Conservation (phyloP, 2,113 vertebrate species). For the Hippolais icterina region DNA sequence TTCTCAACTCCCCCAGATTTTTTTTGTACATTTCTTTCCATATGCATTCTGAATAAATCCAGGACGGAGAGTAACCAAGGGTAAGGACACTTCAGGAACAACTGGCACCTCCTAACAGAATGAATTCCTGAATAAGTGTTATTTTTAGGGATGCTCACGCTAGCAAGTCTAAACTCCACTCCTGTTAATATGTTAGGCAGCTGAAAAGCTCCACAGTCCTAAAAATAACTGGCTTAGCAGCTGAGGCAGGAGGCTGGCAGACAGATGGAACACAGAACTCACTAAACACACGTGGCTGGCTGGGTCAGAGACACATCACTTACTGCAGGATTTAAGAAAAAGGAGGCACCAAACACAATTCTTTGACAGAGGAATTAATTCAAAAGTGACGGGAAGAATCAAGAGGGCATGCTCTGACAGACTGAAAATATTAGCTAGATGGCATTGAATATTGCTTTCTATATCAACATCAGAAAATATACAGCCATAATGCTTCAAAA, state of each 20-base stretch:
- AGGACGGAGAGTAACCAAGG: neutral
- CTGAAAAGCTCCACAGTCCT: slow-evolving; percentile 43
- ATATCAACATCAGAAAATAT: neutral
- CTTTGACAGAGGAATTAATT: neutral
- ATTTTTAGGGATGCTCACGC: slow-evolving; percentile 60
- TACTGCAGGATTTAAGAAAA: neutral
- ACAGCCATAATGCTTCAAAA: neutral
- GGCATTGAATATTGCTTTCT: neutral
- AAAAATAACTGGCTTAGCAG: slow-evolving; percentile 59
- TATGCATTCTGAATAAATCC: neutral
- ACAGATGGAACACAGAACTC: slow-evolving; percentile 24
- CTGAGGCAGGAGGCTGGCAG: slow-evolving; percentile 12
- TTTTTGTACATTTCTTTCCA: neutral
- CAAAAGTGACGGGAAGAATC: neutral
- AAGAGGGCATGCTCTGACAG: neutral
- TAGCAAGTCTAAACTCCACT: slow-evolving; percentile 43
- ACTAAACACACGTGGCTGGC: neutral
- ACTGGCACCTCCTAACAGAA: slow-evolving; percentile 8
- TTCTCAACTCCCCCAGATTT: neutral
- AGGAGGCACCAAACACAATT: neutral
- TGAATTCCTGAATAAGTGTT: slow-evolving; percentile 34
- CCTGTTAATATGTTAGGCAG: slow-evolving; percentile 37
- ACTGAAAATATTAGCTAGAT: neutral
- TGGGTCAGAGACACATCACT: neutral
- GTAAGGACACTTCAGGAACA: neutral